Base-by-base conservation (phyloP, 2,888 invertebrate genomes). In the Ellobium chinense region DNA sequence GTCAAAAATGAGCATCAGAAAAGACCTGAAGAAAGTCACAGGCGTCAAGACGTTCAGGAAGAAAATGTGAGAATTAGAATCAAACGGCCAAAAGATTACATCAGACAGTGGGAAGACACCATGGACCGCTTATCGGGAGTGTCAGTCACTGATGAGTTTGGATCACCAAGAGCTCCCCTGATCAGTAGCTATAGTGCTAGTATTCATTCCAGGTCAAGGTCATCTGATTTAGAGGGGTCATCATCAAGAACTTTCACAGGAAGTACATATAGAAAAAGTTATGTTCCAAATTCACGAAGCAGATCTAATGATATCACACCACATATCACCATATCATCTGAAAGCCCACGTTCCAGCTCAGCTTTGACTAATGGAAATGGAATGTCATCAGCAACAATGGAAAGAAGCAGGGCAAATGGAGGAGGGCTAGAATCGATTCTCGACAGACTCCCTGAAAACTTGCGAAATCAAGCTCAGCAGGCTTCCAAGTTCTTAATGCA, bases 61-160 rank as follows among this genome's bases (percentile, higher is more conserved):
- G 72, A 76, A n/a, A 29, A 34, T 31, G 21, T 68, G 12, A 78
- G 56, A n/a, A 82, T 84, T n/a, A 72, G 66, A 68, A 83, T 85
- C 78, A 84, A 81, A 68, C 75, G 85, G 24, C 85, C 85, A 24
- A 85, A 72, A 68, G 85, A 85, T 65, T 83, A 85, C 56, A 83
- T 80, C 60, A 56, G 70, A 4, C 84, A 85, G 73, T 85, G 85
- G 85, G 84, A 84, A 63, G 84, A 85, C 12, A 83, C 83, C 5
- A 82, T 85, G 12, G 85, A 84, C 46, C 79, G 85, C 14, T 79
- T 85, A 24, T 85, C 85, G 31, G 69, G 78, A 4, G 82, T 80
- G 2, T 79, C 85, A 27, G 62, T 46, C 21, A 21, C 31, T 21
- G 73, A 79, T 31, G 54, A 70, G 29, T 31, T 58, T 65, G 78